A percentile compares a stretch with the other conserved stretches of the same genome.
phyloP scores from a whole-genome alignment of 2,888 invertebrate genomes.

The Brachypalpus laphriformis region DNA sequence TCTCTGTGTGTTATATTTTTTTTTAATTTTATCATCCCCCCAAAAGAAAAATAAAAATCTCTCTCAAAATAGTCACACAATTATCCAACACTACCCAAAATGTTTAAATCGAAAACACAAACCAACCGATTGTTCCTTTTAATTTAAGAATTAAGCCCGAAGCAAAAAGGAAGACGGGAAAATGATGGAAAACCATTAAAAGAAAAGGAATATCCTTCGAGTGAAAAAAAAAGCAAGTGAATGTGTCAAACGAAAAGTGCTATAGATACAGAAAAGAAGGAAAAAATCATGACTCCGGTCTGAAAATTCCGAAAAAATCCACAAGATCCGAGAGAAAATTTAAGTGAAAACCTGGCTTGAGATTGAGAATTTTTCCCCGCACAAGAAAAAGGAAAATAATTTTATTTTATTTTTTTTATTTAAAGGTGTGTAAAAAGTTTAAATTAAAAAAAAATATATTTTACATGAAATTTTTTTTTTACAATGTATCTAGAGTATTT shows the following conservation, averaged over 20 bases:
- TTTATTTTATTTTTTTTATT: constrained; percentile 4
- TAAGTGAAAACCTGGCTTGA: constrained; percentile 42
- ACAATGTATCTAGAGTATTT: neutral
- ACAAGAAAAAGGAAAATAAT: constrained; percentile 10
- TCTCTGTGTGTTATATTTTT: constrained; percentile 67
- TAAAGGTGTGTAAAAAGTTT: constrained; percentile 33
- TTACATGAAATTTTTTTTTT: neutral
- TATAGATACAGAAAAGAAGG: constrained; percentile 72
- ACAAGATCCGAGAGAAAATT: constrained; percentile 3
- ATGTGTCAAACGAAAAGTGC: constrained; percentile 70
- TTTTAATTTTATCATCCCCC: constrained; percentile 67
- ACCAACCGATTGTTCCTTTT: constrained; percentile 71
- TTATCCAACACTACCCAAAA: constrained; percentile 22
- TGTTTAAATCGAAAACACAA: constrained; percentile 50
- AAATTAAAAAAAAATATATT: neutral
- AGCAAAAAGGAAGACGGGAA: constrained; percentile 20
- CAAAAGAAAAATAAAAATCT: constrained; percentile 23
- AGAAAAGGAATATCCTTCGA: constrained; percentile 20
- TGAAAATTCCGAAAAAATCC: constrained; percentile 44
- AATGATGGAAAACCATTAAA: constrained; percentile 53
- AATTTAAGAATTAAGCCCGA: constrained; percentile 41
- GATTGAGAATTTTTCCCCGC: constrained; percentile 5
- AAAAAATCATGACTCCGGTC: constrained; percentile 71
- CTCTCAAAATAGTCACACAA: neutral
- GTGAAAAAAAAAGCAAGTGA: constrained; percentile 58